Base-by-base conservation (phyloP, 2,888 invertebrate species). In the Lampropteryx suffumata region DNA sequence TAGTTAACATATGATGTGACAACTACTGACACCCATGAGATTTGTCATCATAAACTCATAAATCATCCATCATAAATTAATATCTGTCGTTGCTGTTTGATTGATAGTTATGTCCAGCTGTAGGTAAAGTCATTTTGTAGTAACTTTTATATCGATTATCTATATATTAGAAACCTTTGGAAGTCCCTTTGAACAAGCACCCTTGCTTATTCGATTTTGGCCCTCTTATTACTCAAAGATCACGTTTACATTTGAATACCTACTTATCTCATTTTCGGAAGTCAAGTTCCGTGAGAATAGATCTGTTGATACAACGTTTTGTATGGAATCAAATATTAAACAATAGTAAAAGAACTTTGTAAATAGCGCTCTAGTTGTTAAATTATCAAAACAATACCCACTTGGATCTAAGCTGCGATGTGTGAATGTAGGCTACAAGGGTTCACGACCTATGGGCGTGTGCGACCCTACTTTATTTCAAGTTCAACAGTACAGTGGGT, bases 391-490 rank as follows among this genome's bases (percentile, higher is more conserved):
- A 57, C 55, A 55, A 57, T 55, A 41, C 47, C 48, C 50, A 54
- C 39, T 49, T 29, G 39, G 27, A 39, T 36, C 41, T 47, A 47
- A 41, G 40, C 21, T 33, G 42, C 42, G 36, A 10, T 28, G 32
- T 36, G 41, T 35, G 33, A 53, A 53, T 58, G 60, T 52, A 58
- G 57, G 56, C 52, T 56, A 56, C 34, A 26, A 37, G 67, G 67
- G 83, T 78, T 79, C 82, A 76, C 67, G 82, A 79, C 77, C 79
- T 65, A 55, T 33, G 52, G 64, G 67, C 69, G 71, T 70, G 67
- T 65, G 64, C 69, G 79, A 76, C 79, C 79, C 71, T 73, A 76
- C 79, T 81, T 68, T 55, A 61, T 70, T 71, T 73, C 71, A 77
- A 79, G 73, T 77, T 80, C 65, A 56, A 58, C 56, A 55, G 58